Base-by-base conservation (phyloP, 2,888 invertebrate species). In the Drosophila meridiana region DNA sequence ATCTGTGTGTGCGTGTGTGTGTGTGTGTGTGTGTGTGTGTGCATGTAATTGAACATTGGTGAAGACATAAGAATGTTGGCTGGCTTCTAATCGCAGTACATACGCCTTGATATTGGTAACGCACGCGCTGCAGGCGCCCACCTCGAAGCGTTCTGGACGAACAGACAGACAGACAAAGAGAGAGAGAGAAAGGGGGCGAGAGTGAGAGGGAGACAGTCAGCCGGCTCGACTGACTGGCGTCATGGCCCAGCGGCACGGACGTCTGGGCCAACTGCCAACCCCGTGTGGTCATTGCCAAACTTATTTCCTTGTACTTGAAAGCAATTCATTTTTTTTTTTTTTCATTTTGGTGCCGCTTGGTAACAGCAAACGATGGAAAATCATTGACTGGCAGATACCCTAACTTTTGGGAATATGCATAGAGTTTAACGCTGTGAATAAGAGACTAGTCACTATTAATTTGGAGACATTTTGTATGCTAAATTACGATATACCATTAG, bases 51-150 rank as follows among this genome's bases (percentile, higher is more conserved):
- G 52, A 20, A 61, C 58, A 58, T 65, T 56, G 42, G 38, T 62
- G 87, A 87, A 87, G 85, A 85, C 85, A 85, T 85, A 85, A 74
- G 85, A 85, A 84, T 85, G 83, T 84, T 75, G 68, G 61, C 65
- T 66, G 56, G 61, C 76, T 73, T 70, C 75, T 82, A 73, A 82
- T 76, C 72, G 78, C 57, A 71, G 67, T 66, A 73, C 40, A 47
- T 56, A 67, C 62, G 66, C 66, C 68, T 68, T 36, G 65, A 78
- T 86, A 83, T 83, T 85, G 70, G 71, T 69, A 73, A 68, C 69
- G 69, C 73, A 74, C 73, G 53, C 79, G 59, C 78, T 67, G 58
- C 69, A 66, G 81, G 77, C 79, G 60, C 59, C 73, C 83, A 81
- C 74, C 71, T 76, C 80, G 67, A 32, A 55, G 50, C 20, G 40